Evolutionary conservation across 2,113 vertebrate species (phyloP), one percentile per base, ranked within the genome.

Genomic region (Hepsetus odoe): DNA sequence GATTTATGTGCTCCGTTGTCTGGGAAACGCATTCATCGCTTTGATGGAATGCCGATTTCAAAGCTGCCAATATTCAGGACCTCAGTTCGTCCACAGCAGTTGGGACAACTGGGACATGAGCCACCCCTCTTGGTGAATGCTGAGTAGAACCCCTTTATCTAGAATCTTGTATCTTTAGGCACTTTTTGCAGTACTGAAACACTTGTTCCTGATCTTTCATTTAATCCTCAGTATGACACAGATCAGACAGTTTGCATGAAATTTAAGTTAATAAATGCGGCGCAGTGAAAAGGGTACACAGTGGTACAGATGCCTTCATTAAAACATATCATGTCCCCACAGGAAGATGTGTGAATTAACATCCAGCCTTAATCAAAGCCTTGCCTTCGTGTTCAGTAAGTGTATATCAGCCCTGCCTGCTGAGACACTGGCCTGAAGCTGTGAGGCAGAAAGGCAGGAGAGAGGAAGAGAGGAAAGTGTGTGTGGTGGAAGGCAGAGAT

Each of bases 311-410:
- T n/a, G 11, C 11, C 7, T 10, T 10, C n/a, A 38, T 55, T n/a
- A 44, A 69, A 32, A 4, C 65, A 46, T 24, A 4, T n/a, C 3
- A 11, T 42, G 30, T 35, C 38, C 7, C 51, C 10, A 12, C 51
- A 24, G 75, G 22, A 51, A 22, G 32, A 65, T 7, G 18, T 33
- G 28, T 22, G 61, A 72, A 72, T 79, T 53, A 72, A 53, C 44
- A 55, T 16, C 58, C 67, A 71, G 44, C 56, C 76, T 44, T 78
- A 78, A 78, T 71, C 76, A 72, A 46, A 72, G 76, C 53, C 66
- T 61, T 46, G 38, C 18, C 28, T 61, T 44, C n/a, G n/a, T n/a
- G n/a, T 51, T 40, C 32, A 33, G 62, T 72, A 71, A 71, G 62
- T 78, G 64, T 72, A 38, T 28, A 28, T 35, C 13, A 14, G 10